These are phyloP conservation scores for Cardiocondyla obscurior DNA, from an alignment of 1,140 invertebrate genomes.

Conservation along the genomic window DNA sequence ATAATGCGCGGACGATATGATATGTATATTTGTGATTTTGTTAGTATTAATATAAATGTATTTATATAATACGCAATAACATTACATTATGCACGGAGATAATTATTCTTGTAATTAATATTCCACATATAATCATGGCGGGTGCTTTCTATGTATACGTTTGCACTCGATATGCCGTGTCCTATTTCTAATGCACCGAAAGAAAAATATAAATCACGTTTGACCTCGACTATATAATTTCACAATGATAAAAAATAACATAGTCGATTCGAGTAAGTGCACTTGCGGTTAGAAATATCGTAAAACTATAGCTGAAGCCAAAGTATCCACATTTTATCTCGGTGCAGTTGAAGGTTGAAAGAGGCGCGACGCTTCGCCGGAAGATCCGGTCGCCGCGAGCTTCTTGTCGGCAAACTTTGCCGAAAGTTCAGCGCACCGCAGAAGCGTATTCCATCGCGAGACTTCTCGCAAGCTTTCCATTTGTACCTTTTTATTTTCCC, in stretches of 20 bases:
- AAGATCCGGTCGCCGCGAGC: neutral
- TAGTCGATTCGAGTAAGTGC: too few relatives aligned
- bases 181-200: neutral
- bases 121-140: neutral
- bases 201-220: too few relatives aligned
- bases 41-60: neutral
- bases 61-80: neutral
- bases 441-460: constrained; percentile 16
- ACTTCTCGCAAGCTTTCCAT: constrained; percentile 8
- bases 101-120: too few relatives aligned
- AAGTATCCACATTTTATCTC: too few relatives aligned
- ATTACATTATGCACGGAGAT: neutral
- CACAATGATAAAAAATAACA: too few relatives aligned
- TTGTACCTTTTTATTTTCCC: constrained; percentile 16
- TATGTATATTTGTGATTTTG: neutral
- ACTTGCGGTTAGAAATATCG: too few relatives aligned
- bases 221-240: too few relatives aligned
- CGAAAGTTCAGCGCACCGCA: neutral
- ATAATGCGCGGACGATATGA: neutral
- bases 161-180: neutral
- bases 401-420: constrained; percentile 17
- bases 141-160: neutral
- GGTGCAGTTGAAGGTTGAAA: constrained; percentile 28
- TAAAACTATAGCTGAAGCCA: too few relatives aligned
- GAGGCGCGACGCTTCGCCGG: neutral